Percentiles rank a stretch among this genome's conserved stretches.
Conservation (phyloP, 2,797 vertebrate genomes). For the Lagorchestes hirsutus region DNA sequence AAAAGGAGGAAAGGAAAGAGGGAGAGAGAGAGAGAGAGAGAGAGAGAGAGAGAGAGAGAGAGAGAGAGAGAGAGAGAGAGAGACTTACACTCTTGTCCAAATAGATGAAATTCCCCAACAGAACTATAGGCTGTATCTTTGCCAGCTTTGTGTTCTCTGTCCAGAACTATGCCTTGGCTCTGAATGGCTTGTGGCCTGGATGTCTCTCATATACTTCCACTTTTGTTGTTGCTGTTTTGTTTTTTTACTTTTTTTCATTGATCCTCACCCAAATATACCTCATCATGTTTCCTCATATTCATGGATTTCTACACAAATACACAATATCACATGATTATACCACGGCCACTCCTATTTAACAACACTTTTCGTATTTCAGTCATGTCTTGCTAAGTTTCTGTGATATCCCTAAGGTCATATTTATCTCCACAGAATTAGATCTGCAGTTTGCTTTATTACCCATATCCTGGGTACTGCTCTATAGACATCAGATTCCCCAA, state of each 20-base stretch:
- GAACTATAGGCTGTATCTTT: neutral
- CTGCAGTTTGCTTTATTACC: neutral
- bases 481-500: neutral
- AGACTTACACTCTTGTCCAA: neutral
- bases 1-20: no score
- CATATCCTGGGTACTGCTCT: neutral
- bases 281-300: neutral
- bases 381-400: neutral
- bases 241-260: neutral
- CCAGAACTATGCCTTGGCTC: neutral
- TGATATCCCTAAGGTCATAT: neutral
- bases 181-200: neutral
- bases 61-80: no score
- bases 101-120: neutral
- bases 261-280: neutral
- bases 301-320: neutral
- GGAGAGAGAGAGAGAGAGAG: neutral
- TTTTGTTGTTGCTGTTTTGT: neutral
- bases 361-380: neutral
- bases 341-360: neutral
- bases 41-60: neutral
- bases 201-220: neutral
- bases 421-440: neutral
- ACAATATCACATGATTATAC: neutral
- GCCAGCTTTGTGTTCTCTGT: neutral